Evolutionary conservation across 2,888 invertebrate species (phyloP), one percentile per base, ranked within the genome.

Genomic region (Kryphioiulus occultus): DNA sequence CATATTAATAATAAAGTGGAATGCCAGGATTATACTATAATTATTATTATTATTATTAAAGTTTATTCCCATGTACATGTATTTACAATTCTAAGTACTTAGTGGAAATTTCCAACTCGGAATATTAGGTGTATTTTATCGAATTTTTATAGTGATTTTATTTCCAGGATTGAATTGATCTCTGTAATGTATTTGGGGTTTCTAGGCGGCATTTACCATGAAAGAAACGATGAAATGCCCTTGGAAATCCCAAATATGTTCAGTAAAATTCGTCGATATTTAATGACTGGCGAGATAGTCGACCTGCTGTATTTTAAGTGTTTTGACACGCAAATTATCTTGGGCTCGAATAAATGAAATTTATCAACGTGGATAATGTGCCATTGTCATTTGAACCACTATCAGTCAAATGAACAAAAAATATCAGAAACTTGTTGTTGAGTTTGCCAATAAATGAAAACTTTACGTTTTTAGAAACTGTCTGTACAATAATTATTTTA

Each of bases 171-270:
- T 68, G 22, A 68, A 22, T 10, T 47, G 3, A 87, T 39, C 17
- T 42, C 87, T 87, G 87, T 22, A 88, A 86, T 86, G 84, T 88
- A 86, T 88, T 88, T 88, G 88, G 88, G 88, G 88, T 88, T 88
- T 88, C 88, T 88, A 86, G 88, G 88, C 88, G 88, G 88, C 88
- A 88, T 88, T 88, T 88, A 88, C 88, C 88, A 88, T 88, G 87
- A 87, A 88, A 86, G 32, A 44, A 53, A 86, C 87, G 86, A 86
- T 87, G 87, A 88, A 88, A 88, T 88, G 88, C 88, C 88, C 88
- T 88, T 88, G 88, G 88, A 88, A 88, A 88, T 88, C 88, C 88
- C 88, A 88, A 88, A 88, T 88, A 68, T 88, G 88, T 88, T 88
- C 88, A 87, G 88, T 84, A 83, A 88, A 68, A 42, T 86, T 68